phyloP scores from a whole-genome alignment of 2,113 vertebrate genomes.

The Heloderma charlesbogerti region DNA sequence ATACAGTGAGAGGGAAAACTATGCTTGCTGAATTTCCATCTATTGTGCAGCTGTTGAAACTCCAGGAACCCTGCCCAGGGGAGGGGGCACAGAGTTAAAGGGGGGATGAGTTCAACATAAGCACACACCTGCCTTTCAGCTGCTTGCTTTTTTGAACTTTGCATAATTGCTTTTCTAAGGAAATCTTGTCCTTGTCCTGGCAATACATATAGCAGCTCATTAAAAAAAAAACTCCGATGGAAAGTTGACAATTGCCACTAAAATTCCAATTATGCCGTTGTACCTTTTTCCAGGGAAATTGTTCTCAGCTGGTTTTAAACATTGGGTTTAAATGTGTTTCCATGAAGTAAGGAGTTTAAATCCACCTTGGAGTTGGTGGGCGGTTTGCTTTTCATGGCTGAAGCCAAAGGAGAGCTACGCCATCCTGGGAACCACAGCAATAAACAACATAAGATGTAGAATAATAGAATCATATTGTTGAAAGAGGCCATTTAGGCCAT shows the following conservation, averaged over 20 bases:
- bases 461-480: no score
- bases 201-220: not conserved
- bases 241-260: not conserved
- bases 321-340: no score
- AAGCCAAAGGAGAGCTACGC: no score
- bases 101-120: not conserved
- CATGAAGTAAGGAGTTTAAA: no score
- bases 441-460: not conserved
- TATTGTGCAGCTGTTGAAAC: not conserved
- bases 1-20: not conserved
- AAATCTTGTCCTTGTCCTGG: not conserved
- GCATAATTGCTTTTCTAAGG: constrained; percentile 27
- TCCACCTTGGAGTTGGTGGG: not conserved
- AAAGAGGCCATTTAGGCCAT: no score
- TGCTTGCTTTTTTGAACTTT: not conserved
- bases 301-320: not conserved
- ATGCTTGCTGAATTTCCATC: not conserved
- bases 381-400: not conserved
- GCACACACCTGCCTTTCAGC: not conserved
- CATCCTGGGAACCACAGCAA: not conserved
- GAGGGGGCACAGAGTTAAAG: not conserved
- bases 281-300: not conserved
- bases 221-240: not conserved
- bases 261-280: not conserved
- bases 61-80: not conserved